Percentiles rank a stretch among this genome's conserved stretches.
Conservation (phyloP, 2,888 invertebrate species). For the Bimastos eiseni region DNA sequence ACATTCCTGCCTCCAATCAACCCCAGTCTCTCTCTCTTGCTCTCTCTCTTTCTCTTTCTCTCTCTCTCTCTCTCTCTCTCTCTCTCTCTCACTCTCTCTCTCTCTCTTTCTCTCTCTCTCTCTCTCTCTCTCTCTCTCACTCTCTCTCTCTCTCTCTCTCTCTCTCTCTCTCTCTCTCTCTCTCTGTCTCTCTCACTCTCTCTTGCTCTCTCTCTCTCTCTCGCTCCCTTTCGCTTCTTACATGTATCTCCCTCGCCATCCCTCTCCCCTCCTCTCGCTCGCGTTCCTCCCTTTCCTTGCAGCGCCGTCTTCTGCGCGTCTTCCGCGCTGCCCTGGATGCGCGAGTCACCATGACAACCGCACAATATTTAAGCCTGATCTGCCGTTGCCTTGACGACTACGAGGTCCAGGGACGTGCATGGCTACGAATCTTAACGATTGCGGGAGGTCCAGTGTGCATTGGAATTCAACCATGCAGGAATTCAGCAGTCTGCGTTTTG, state of each 20-base stretch:
- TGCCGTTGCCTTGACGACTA: background rate
- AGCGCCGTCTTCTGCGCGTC: background rate
- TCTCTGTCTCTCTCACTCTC: background rate
- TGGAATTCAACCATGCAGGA: background rate
- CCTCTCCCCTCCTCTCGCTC: background rate
- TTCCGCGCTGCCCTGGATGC: background rate
- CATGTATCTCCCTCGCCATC: no score
- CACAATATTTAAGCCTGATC: constrained; percentile 13
- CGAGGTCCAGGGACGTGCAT: background rate
- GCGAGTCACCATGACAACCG: background rate
- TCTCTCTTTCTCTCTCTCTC: no score
- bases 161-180: background rate
- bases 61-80: background rate
- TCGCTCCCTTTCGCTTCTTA: no score
- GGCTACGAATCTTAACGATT: background rate
- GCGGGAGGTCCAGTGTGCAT: background rate
- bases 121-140: no score
- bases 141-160: background rate
- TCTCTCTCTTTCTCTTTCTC: background rate
- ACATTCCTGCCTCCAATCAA: no score
- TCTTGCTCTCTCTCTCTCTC: background rate
- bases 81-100: no score
- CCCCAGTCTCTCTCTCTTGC: background rate
- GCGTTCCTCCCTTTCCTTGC: background rate
- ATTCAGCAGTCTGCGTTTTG: background rate